Percentiles rank a stretch among this genome's conserved stretches.
Evolutionary conservation across 1,140 invertebrate genomes (phyloP).

Genomic region (Tetragonula clypearis): DNA sequence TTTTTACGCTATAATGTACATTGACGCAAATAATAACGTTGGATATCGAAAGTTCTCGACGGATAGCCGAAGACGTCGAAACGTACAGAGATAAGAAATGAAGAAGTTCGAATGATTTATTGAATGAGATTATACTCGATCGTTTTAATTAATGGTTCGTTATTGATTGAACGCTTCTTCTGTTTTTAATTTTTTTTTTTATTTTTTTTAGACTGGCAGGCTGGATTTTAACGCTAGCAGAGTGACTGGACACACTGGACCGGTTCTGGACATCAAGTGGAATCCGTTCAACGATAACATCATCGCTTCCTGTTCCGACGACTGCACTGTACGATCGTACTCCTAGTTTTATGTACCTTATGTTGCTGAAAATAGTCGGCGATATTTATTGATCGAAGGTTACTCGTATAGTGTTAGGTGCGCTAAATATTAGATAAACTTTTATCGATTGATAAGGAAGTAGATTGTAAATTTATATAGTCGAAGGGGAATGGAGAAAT

Average conservation of each 20-base stretch:
- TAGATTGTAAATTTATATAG: background rate
- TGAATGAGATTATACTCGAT: background rate
- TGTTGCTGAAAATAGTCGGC: background rate
- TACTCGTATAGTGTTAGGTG: background rate
- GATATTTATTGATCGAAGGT: background rate
- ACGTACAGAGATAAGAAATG: background rate
- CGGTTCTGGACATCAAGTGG: constrained; percentile 94
- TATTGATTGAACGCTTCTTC: background rate
- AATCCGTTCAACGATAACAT: constrained; percentile 97
- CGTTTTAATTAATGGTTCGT: background rate
- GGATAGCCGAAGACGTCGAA: background rate
- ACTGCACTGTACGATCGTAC: constrained; percentile 88
- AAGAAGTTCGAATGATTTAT: background rate
- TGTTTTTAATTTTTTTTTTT: background rate
- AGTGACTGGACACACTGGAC: constrained; percentile 91
- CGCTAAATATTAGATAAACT: background rate
- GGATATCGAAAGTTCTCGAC: background rate
- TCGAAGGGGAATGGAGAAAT: too few relatives aligned
- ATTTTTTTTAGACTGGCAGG: constrained; percentile 85
- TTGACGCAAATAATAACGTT: constrained; percentile 3
- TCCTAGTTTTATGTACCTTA: background rate
- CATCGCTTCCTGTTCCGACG: constrained; percentile 97
- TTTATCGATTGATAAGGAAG: background rate
- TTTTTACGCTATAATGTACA: background rate
- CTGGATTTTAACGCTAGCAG: constrained; percentile 89